Percentiles rank a stretch among this genome's conserved stretches.
phyloP scores from a whole-genome alignment of 2,113 vertebrate species.

The Odocoileus virginianus region DNA sequence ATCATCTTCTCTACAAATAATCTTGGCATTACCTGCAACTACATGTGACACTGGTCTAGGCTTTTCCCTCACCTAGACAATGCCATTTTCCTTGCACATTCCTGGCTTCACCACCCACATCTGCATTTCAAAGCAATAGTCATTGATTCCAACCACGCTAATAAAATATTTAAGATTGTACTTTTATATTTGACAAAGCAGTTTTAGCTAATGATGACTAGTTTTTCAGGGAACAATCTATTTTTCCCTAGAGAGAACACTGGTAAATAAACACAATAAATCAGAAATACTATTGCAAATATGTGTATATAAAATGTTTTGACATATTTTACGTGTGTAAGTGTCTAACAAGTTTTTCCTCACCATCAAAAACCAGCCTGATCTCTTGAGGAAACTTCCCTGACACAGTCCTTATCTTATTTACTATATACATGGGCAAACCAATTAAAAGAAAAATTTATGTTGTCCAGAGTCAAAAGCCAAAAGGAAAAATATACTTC shows the following conservation, averaged over 20 bases:
- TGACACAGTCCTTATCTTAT: neutral
- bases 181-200: neutral
- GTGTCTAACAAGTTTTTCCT: neutral
- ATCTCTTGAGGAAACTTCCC: neutral
- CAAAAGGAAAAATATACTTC: conserved; percentile 30
- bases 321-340: neutral
- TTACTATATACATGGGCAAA: neutral
- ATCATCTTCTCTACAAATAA: neutral
- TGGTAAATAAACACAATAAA: neutral
- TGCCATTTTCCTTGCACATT: neutral
- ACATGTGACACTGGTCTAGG: neutral
- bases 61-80: neutral
- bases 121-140: neutral
- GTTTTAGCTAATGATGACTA: neutral
- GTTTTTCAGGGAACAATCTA: neutral
- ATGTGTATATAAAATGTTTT: neutral
- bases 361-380: neutral
- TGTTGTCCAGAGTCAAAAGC: neutral
- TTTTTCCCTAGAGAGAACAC: neutral
- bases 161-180: neutral
- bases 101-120: neutral
- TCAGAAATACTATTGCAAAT: conserved; percentile 3
- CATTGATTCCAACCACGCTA: neutral
- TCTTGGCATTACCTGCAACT: neutral
- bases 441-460: conserved; percentile 27